These are phyloP conservation scores for Deilephila porcellus DNA, from an alignment of 2,888 invertebrate genomes.

Conservation along the genomic window DNA sequence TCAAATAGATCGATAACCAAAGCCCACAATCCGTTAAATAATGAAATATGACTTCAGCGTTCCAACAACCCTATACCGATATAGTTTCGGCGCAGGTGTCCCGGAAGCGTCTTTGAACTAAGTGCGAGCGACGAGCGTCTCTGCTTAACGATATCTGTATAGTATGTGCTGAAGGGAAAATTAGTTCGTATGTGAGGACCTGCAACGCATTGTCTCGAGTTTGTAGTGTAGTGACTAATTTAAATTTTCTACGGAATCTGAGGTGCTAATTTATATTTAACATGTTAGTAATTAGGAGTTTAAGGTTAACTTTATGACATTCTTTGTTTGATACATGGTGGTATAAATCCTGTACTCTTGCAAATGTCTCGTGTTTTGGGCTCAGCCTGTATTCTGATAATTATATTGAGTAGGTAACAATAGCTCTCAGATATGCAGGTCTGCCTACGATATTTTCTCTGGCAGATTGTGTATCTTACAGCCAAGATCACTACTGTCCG, in stretches of 20 bases:
- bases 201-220: conserved; percentile 1
- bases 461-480: too few species aligned
- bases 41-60: background rate
- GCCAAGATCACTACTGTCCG: too few species aligned
- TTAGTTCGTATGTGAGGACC: conserved; percentile 11
- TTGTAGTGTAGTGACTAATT: background rate
- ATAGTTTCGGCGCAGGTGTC: conserved; percentile 23
- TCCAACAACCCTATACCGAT: background rate
- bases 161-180: conserved; percentile 13
- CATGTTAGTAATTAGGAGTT: too few species aligned
- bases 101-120: conserved; percentile 22
- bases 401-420: too few species aligned
- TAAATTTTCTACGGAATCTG: background rate
- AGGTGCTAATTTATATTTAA: background rate
- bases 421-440: too few species aligned
- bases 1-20: too few species aligned
- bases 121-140: conserved; percentile 18
- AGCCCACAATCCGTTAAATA: too few species aligned
- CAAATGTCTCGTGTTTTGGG: too few species aligned
- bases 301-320: too few species aligned
- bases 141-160: conserved; percentile 6
- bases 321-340: too few species aligned
- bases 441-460: background rate
- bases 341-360: too few species aligned
- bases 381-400: too few species aligned